phyloP scores from a whole-genome alignment of 92 coral and sea anemone species.

The Galaxea fascicularis region DNA sequence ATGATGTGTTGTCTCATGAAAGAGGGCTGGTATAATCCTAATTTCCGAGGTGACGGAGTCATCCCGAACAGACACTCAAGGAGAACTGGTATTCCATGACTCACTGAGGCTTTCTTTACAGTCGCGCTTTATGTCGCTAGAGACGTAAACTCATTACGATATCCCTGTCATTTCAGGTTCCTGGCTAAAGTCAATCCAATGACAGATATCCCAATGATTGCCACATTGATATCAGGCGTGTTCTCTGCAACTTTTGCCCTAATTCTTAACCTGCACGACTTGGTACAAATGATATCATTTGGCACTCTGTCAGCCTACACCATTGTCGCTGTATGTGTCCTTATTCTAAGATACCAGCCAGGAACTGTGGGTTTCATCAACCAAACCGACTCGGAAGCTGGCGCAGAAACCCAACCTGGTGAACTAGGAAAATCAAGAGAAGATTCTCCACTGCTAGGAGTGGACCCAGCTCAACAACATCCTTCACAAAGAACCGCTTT shows the following conservation, averaged over 20 bases:
- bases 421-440: neutral
- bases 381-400: constrained; percentile 34
- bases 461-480: neutral
- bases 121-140: no score
- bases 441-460: constrained; percentile 21
- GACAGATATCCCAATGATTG: constrained; percentile 87
- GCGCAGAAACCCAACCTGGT: constrained; percentile 9
- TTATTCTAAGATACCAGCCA: constrained; percentile 89
- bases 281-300: constrained; percentile 93
- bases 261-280: constrained; percentile 74
- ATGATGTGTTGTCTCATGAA: no score
- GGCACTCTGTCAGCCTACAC: constrained; percentile 93
- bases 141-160: no score
- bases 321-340: constrained; percentile 87
- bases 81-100: no score
- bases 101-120: no score
- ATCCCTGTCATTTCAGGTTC: constrained; percentile 41
- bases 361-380: constrained; percentile 76
- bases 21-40: no score
- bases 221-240: constrained; percentile 76
- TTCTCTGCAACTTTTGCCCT: constrained; percentile 88
- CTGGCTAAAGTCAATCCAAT: constrained; percentile 76
- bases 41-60: no score
- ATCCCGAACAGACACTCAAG: no score
- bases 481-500: constrained; percentile 68